phyloP scores from a whole-genome alignment of 1,140 invertebrate genomes.

The Drosophila chauvacae region DNA sequence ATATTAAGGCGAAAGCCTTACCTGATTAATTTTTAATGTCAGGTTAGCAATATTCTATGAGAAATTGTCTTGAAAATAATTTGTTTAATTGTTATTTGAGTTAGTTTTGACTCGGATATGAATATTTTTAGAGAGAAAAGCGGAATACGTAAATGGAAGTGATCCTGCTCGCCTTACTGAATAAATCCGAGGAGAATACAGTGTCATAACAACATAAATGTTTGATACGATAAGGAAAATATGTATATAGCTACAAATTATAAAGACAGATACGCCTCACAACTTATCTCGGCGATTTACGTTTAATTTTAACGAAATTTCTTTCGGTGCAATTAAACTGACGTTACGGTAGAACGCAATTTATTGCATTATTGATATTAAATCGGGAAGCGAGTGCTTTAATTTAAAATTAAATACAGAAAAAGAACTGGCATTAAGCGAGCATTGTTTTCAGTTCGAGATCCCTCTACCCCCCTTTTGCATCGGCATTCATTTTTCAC shows the following conservation, averaged over 20 bases:
- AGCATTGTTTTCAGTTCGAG: conserved; percentile 39
- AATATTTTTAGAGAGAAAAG: not conserved
- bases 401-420: conserved; percentile 59
- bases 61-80: not conserved
- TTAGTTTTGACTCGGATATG: not conserved
- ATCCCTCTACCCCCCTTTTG: not conserved
- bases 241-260: no score
- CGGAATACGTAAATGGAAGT: not conserved
- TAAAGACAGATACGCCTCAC: no score
- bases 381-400: conserved; percentile 47
- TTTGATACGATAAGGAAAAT: no score
- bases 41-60: not conserved
- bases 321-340: conserved; percentile 14
- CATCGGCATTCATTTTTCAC: conserved; percentile 58
- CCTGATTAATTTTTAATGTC: not conserved
- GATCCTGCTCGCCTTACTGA: not conserved
- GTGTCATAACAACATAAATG: no score
- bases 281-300: no score
- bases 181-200: not conserved
- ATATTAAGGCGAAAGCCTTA: not conserved
- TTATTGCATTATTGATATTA: conserved; percentile 79
- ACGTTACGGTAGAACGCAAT: conserved; percentile 26
- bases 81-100: not conserved
- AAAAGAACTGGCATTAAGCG: conserved; percentile 8
- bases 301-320: not conserved